Evolutionary conservation across 2,888 invertebrate species (phyloP), one percentile per base, ranked within the genome.

Genomic region (Helleia helle): DNA sequence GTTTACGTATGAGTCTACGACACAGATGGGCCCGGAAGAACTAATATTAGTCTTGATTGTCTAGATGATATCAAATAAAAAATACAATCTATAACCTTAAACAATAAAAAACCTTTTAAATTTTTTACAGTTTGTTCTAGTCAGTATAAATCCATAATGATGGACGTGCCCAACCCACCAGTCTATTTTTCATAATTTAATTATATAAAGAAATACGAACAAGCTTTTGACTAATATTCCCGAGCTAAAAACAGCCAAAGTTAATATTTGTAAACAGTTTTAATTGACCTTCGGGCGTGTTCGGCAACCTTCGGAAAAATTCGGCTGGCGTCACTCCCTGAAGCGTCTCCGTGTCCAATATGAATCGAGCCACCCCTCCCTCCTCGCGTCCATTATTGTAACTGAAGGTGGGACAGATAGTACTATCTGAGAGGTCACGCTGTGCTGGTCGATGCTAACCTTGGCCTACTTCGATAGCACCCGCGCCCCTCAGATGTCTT

Each of bases 401-500:
- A 40, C 42, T 44, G 36, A 44, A 48, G 49, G 46, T 58, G 59
- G 59, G 59, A 44, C 48, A 43, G 43, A 50, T 53, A 41, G 52
- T 53, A 51, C 50, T 55, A 56, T 56, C 56, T 49, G 49, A 51
- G 59, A 59, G 74, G 62, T 63, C 72, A 59, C 47, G 54, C 49
- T 55, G 52, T 28, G 48, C 48, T 65, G 69, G 74, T 60, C 55
- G 56, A 56, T 54, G 54, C 40, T 52, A 66, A 67, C 80, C 80
- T 80, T 80, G 80, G 72, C 77, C 77, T 55, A 77, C 54, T 68
- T 75, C 61, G 73, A 73, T 76, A 71, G 55, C 57, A 55, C 51
- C 56, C 59, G 59, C 54, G 62, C 56, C 55, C 59, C 49, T 47
- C 56, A 45, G 47, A 55, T 55, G 59, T 65, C 63, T 62, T 64